A percentile compares a stretch with the other conserved stretches of the same genome.
phyloP scores from a whole-genome alignment of 2,888 invertebrate species.

The Eutolmus rufibarbis region DNA sequence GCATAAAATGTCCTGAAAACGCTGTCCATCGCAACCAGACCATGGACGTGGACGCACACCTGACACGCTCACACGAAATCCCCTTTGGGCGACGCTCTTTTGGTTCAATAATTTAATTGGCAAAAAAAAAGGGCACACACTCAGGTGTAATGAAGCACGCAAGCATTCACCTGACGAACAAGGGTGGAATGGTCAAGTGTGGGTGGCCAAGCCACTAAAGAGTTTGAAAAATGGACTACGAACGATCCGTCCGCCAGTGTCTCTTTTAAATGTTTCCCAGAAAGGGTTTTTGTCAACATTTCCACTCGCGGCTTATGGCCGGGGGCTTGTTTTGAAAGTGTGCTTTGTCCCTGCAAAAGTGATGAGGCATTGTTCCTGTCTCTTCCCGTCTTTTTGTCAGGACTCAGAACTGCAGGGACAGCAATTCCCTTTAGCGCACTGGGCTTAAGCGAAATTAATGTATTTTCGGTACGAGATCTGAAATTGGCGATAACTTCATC shows the following conservation, averaged over 20 bases:
- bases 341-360: constrained; percentile 17
- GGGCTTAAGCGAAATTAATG: neutral
- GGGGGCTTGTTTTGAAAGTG: constrained; percentile 1
- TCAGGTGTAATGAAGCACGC: constrained; percentile 36
- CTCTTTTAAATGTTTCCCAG: constrained; percentile 23
- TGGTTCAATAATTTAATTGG: constrained; percentile 40
- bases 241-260: constrained; percentile 7
- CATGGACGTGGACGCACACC: neutral
- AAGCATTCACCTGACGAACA: constrained; percentile 18
- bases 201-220: neutral
- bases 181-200: neutral
- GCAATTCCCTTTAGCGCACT: neutral
- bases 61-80: constrained; percentile 31
- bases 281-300: constrained; percentile 8
- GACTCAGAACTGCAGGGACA: neutral
- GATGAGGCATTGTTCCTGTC: neutral
- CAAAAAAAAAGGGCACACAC: constrained; percentile 30
- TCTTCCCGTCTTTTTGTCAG: neutral
- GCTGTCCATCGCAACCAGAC: neutral
- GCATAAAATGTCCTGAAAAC: neutral
- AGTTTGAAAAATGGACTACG: constrained; percentile 24
- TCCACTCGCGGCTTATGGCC: neutral
- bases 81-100: constrained; percentile 33
- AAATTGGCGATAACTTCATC: neutral
- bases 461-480: neutral